phyloP scores from a whole-genome alignment of 2,113 vertebrate genomes.

The Bettongia penicillata region DNA sequence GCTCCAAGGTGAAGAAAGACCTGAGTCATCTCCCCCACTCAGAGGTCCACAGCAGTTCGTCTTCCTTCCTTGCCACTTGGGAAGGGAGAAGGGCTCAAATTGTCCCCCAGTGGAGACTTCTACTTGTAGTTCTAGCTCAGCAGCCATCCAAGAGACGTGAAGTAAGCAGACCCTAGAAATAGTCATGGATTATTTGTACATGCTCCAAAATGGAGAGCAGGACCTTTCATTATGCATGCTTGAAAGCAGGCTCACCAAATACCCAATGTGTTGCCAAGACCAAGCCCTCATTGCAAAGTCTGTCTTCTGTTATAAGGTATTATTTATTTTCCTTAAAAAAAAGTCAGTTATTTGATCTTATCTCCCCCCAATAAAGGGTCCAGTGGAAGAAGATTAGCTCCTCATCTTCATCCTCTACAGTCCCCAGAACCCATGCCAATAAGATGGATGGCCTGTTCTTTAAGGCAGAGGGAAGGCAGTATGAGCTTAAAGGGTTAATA shows the following conservation, averaged over 20 bases:
- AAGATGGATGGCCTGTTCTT: not conserved
- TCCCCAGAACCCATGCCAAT: not conserved
- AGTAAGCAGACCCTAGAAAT: not conserved
- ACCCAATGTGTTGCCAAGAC: too few species aligned
- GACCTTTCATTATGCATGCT: not conserved
- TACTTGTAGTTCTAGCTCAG: not conserved
- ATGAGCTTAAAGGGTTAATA: not conserved
- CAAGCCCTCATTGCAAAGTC: not conserved
- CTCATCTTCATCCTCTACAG: not conserved
- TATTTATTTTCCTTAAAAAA: not conserved
- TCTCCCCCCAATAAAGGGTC: not conserved
- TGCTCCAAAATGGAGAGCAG: not conserved
- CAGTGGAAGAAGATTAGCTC: not conserved
- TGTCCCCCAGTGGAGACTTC: not conserved
- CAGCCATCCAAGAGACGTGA: not conserved
- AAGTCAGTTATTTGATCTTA: not conserved
- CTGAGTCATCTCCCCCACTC: too few species aligned
- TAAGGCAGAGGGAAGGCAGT: not conserved
- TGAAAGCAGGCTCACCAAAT: not conserved
- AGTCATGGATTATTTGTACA: not conserved
- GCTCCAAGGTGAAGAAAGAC: not conserved
- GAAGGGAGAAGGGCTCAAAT: not conserved
- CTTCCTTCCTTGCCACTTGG: not conserved
- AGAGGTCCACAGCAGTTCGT: not conserved
- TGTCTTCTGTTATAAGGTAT: not conserved